Base-by-base conservation (phyloP, 2,113 vertebrate genomes). In the Neoarius graeffei region DNA sequence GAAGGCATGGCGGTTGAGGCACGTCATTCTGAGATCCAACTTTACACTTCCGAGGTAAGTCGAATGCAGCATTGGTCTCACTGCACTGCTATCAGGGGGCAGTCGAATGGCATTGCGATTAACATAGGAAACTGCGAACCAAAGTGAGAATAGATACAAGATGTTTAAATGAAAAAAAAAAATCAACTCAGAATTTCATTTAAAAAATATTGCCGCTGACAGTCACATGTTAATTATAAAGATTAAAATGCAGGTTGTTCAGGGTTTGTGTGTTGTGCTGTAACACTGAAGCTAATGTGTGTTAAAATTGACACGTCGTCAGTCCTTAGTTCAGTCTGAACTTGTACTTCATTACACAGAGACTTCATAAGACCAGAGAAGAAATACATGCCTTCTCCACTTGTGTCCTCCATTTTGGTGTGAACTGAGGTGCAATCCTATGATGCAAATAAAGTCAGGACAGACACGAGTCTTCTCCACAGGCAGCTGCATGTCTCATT, bases 371-470 rank as follows among this genome's bases (percentile, higher is more conserved):
- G n/a, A 0, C 52, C n/a, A 57, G 25, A 59, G n/a, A 62, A 82
- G 19, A 60, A 42, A 82, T 60, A 14, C 30, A 57, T 62, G 27
- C 30, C 20, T 60, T 71, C 25, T 56, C 64, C 25, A 25, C 50
- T 4, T 74, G 67, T 56, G 52, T 48, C 27, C 35, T 81, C 50
- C n/a, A 50, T 74, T 42, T 60, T 27, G 23, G 52, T 83, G 25
- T 15, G 60, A 11, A 83, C 59, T 48, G 23, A 83, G 57, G 9
- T 74, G 57, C 11, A 84, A 73, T 25, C 20, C 19, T 27, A 27
- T 56, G 81, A 85, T 85, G 87, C 84, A 85, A 79, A 86, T 74
- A 77, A 87, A 74, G 48, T 71, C 69, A 52, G 77, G 73, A 64
- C 67, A 48, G 69, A 83, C 57, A 85, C 82, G 77, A 86, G 54